Evolutionary conservation across 1,140 invertebrate species (phyloP).

Genomic region (Luehdorfia chinensis): DNA sequence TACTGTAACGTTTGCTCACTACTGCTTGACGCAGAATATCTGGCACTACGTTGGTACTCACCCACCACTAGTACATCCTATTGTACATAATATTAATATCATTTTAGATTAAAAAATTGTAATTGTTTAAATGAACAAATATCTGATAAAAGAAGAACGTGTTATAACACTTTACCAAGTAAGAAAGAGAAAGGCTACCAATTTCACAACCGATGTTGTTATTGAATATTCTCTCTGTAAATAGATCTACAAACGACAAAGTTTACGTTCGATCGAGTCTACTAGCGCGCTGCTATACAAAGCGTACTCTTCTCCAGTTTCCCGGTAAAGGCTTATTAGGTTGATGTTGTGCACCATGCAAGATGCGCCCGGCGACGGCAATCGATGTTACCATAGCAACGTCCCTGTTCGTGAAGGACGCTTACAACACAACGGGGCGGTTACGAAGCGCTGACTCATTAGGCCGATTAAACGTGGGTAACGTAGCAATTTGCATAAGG

Average conservation of each 20-base stretch:
- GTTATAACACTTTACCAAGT: no score
- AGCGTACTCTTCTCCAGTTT: constrained; percentile 1
- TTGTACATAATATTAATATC: no score
- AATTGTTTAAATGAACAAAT: no score
- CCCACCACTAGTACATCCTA: no score
- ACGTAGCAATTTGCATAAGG: constrained; percentile 1
- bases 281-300: neutral
- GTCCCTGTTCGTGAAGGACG: constrained; percentile 22
- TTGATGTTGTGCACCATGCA: constrained; percentile 56
- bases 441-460: constrained; percentile 15
- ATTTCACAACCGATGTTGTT: no score
- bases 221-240: constrained; percentile 1
- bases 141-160: no score
- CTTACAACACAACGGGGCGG: constrained; percentile 27
- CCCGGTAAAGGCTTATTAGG: constrained; percentile 41
- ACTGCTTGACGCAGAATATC: no score
- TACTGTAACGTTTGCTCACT: no score
- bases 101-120: no score
- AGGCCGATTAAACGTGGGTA: neutral
- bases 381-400: constrained; percentile 68
- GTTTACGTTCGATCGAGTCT: constrained; percentile 14
- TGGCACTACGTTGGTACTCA: no score
- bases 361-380: constrained; percentile 54
- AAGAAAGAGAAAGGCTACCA: no score
- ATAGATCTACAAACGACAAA: constrained; percentile 10